phyloP scores from a whole-genome alignment of 2,888 invertebrate genomes.

The Diogma glabrata region DNA sequence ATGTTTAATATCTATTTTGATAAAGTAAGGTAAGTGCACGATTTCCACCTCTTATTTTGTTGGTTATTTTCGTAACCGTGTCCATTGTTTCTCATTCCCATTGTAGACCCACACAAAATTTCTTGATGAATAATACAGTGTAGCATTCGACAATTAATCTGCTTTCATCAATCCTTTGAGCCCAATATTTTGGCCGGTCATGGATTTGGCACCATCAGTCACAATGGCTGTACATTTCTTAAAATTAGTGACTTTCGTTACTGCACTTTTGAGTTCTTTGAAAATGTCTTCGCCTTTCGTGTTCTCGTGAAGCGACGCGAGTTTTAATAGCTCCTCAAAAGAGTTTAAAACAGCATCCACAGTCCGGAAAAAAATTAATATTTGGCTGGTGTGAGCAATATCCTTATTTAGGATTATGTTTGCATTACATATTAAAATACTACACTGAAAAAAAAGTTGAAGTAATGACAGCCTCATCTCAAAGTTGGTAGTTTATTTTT shows the following conservation, averaged over 20 bases:
- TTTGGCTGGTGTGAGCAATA: constrained; percentile 3
- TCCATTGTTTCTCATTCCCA: constrained; percentile 14
- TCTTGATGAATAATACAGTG: constrained; percentile 18
- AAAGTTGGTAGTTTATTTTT: no score
- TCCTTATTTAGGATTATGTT: no score
- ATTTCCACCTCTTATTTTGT: no score
- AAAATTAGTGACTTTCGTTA: not conserved
- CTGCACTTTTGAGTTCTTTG: constrained; percentile 5
- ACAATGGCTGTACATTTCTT: constrained; percentile 14
- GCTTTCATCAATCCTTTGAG: constrained; percentile 3
- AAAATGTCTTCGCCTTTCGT: constrained; percentile 3
- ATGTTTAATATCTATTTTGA: no score
- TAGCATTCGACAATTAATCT: constrained; percentile 14
- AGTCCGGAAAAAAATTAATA: constrained; percentile 3
- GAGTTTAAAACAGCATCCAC: constrained; percentile 1
- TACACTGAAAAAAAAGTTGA: no score
- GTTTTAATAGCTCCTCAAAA: constrained; percentile 4
- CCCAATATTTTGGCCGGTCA: constrained; percentile 18
- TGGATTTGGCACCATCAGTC: constrained; percentile 16
- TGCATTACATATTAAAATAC: no score
- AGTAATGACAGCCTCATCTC: no score
- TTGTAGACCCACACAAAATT: constrained; percentile 7
- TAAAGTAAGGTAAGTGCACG: constrained; percentile 9
- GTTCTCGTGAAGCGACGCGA: not conserved
- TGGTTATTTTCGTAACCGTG: constrained; percentile 11